Evolutionary conservation across 2,797 vertebrate genomes (phyloP).

Genomic region (Oreochromis mossambicus): DNA sequence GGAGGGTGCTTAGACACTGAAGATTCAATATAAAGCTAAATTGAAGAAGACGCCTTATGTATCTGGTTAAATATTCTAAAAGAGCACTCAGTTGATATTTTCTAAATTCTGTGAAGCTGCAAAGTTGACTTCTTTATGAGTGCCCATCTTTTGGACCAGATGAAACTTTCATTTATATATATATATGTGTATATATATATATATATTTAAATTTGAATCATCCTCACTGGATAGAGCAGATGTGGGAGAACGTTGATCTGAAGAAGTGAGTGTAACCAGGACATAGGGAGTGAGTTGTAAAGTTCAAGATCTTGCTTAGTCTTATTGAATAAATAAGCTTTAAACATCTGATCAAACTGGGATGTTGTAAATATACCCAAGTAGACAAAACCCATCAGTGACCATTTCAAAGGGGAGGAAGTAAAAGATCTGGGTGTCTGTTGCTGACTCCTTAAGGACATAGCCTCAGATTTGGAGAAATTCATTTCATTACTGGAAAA

Average conservation of each 20-base stretch:
- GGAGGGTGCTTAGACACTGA: fast-evolving
- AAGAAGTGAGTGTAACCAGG: neutral
- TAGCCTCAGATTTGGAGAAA: neutral
- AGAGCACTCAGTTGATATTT: neutral
- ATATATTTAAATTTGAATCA: neutral
- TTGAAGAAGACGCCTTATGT: neutral
- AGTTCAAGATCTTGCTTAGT: neutral
- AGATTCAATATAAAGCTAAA: neutral
- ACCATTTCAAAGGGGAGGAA: neutral
- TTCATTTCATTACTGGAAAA: neutral
- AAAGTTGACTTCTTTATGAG: neutral
- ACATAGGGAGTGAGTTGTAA: neutral
- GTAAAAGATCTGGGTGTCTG: neutral
- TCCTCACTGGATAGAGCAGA: neutral
- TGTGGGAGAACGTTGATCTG: neutral
- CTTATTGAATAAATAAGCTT: neutral
- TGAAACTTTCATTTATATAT: neutral
- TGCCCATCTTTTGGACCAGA: neutral
- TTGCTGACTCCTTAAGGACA: neutral
- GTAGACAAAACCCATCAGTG: fast-evolving
- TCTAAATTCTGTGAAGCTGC: neutral
- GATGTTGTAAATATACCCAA: neutral
- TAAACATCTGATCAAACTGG: neutral
- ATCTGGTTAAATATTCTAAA: no score
- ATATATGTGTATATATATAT: no score